Conservation (phyloP, 2,888 invertebrate genomes). For the Stenoptilia bipunctidactyla region DNA sequence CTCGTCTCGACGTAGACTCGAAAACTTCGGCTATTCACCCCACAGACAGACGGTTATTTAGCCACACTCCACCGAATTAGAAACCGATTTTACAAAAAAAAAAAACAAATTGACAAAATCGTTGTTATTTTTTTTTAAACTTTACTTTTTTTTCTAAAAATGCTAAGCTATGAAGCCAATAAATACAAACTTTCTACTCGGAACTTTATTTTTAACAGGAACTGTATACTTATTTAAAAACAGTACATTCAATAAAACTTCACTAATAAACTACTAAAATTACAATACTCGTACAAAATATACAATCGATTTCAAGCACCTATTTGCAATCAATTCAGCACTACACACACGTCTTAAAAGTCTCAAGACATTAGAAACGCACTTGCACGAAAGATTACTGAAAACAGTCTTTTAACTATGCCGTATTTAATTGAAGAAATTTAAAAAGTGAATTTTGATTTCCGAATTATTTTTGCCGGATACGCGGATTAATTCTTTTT, state of each 20-base stretch:
- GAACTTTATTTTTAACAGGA: conserved; percentile 26
- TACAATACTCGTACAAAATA: conserved; percentile 25
- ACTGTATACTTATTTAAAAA: conserved; percentile 21
- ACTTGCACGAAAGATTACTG: conserved; percentile 29
- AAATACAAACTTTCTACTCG: conserved; percentile 10
- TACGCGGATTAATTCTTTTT: conserved; percentile 19
- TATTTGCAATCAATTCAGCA: conserved; percentile 41
- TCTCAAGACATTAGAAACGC: conserved; percentile 39
- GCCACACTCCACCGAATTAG: conserved; percentile 26
- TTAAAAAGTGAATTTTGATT: conserved; percentile 14
- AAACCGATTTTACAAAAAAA: conserved; percentile 12
- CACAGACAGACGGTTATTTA: conserved; percentile 14
- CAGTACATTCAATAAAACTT: conserved; percentile 12
- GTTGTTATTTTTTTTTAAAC: conserved; percentile 1
- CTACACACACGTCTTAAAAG: conserved; percentile 38
- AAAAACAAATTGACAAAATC: background rate
- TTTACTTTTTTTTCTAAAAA: conserved; percentile 1
- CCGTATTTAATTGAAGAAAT: too few relatives aligned
- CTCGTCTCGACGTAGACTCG: conserved; percentile 24
- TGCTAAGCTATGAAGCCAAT: conserved; percentile 6
- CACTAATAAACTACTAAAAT: background rate
- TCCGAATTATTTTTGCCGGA: conserved; percentile 10
- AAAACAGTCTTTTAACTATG: too few relatives aligned
- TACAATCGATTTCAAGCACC: conserved; percentile 36
- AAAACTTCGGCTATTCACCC: conserved; percentile 20